A percentile compares a stretch with the other conserved stretches of the same genome.
These are phyloP conservation scores for Lumbricus terrestris DNA, from an alignment of 2,888 invertebrate genomes.

Conservation along the genomic window DNA sequence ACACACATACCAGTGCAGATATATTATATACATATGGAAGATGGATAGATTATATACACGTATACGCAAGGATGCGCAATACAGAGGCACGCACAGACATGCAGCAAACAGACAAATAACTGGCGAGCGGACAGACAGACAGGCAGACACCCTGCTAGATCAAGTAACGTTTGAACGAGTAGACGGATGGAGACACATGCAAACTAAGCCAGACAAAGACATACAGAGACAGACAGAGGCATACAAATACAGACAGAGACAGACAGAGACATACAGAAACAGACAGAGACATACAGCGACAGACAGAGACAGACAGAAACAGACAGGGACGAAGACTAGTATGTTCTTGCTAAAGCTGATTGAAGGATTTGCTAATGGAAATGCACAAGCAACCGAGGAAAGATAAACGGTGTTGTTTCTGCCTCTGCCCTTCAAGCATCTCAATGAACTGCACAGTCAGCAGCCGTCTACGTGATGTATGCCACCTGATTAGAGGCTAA, in stretches of 20 bases:
- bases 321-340: background rate
- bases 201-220: too few relatives aligned
- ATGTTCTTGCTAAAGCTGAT: constrained; percentile 12
- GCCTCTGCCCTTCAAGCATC: background rate
- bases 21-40: too few relatives aligned
- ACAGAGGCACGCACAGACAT: background rate
- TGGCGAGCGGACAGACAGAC: background rate
- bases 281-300: background rate
- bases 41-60: background rate
- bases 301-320: background rate
- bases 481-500: too few relatives aligned
- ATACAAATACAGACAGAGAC: background rate
- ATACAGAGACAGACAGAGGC: too few relatives aligned
- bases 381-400: background rate
- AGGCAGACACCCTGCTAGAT: background rate
- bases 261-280: background rate
- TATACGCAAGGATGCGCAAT: too few relatives aligned
- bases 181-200: background rate
- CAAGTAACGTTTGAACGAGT: too few relatives aligned
- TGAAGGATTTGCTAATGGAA: background rate
- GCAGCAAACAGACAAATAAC: too few relatives aligned
- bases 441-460: background rate
- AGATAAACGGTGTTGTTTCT: background rate
- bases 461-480: too few relatives aligned
- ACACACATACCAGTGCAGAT: too few relatives aligned